phyloP scores from a whole-genome alignment of 2,113 vertebrate genomes.

The Synodontis membranacea region DNA sequence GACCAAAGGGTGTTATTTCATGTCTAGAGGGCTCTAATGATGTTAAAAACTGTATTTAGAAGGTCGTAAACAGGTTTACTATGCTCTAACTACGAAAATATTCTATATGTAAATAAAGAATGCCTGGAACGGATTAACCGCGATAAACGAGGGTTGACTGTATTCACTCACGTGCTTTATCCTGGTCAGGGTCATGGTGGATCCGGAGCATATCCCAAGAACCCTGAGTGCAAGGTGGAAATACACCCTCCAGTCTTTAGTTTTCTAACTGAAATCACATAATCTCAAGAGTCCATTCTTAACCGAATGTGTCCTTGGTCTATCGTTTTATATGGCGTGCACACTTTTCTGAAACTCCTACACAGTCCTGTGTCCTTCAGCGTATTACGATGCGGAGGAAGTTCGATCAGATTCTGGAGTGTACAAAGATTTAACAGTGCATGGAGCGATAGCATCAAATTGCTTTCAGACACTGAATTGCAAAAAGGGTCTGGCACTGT shows the following conservation, averaged over 20 bases:
- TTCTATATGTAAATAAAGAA: no score
- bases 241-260: neutral
- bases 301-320: neutral
- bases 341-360: neutral
- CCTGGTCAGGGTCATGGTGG: neutral
- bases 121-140: no score
- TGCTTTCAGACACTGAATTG: neutral
- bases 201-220: neutral
- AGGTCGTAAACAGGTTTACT: no score
- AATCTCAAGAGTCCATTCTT: neutral
- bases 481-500: conserved; percentile 12
- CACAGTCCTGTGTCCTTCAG: neutral
- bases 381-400: neutral
- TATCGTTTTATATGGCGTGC: neutral
- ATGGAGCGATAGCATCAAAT: conserved; percentile 12
- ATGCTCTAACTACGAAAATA: no score
- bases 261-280: neutral
- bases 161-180: neutral
- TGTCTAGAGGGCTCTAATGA: no score
- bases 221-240: neutral
- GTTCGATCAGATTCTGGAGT: conserved; percentile 2
- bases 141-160: no score
- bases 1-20: no score
- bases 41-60: no score
- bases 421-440: neutral